Base-by-base conservation (phyloP, 2,888 invertebrate species). In the Agrochola lota region DNA sequence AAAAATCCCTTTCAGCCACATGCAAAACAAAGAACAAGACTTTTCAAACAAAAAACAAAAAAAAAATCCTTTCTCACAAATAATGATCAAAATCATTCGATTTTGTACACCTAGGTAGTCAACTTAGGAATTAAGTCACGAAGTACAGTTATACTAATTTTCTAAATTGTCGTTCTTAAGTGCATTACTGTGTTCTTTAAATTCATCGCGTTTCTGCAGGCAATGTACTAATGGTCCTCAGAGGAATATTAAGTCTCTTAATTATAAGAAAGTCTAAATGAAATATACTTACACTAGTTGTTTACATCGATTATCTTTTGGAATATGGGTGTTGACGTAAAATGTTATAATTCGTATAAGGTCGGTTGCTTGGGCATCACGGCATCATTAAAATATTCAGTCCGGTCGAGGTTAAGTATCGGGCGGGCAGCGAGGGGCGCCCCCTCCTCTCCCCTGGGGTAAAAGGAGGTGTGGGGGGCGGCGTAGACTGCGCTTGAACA, bases 331-430 rank as follows among this genome's bases (percentile, higher is more conserved):
- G 55, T 60, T 70, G 67, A 77, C 60, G 64, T 76, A 26, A 70
- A 72, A 80, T 71, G 77, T 83, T 85, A 81, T 85, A 69, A 74
- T 73, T 74, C 71, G 76, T 74, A 46, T 20, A 67, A 71, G 62
- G 55, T 52, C 20, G 68, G 63, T 30, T 64, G 57, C 63, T 76
- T 40, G 52, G 68, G 74, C 70, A 71, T 26, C 77, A 67, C 72
- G 63, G 62, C 67, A 59, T 78, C 83, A 80, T 83, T 87, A 85
- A 80, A 86, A 86, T 85, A 87, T 87, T 83, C 74, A 83, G 76
- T 75, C 55, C 35, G 71, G 69, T 46, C 40, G 63, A 70, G 78
- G 83, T 60, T 72, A 69, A 78, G 80, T 78, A 78, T 64, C 64
- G 64, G 74, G 52, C 5, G 63, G 66, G 15, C 60, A 64, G 72